Base-by-base conservation (phyloP, 2,888 invertebrate genomes). In the Thera britannica region DNA sequence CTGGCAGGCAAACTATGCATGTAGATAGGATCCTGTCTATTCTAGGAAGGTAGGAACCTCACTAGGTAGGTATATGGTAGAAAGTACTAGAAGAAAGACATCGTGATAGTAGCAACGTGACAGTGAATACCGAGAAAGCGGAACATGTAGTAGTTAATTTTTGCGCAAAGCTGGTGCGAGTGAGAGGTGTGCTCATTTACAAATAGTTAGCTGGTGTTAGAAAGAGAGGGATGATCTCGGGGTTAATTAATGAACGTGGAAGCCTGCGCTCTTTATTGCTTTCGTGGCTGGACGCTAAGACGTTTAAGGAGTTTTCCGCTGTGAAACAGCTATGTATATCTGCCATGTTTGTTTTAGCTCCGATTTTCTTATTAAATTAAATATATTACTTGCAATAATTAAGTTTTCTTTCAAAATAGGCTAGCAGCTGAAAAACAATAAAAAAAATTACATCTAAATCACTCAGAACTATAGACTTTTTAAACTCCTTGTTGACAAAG, bases 231-330 rank as follows among this genome's bases (percentile, higher is more conserved):
- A 67, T 73, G 77, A 79, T 84, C 82, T 79, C 34, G 90, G 90
- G 90, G 93, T 93, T 94, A 94, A 94, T 94, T 94, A 94, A 94
- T 94, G 94, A 94, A 94, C 92, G 94, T 93, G 89, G 93, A 94
- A 93, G 94, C 91, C 90, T 91, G 94, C 92, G 92, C 91, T 93
- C 93, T 93, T 93, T 93, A 93, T 93, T 93, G 92, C 93, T 92
- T 93, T 92, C 90, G 89, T 92, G 89, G 91, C 92, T 91, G 90
- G 91, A 90, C 89, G 91, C 88, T 91, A 89, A 92, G 88, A 82
- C 89, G 89, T 86, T 88, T 89, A 90, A 90, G 89, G 90, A 92
- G 89, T 91, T 92, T 93, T 90, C 91, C 87, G 83, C 81, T 79
- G 83, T 88, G 89, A 88, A 93, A 92, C 81, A 78, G 82, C 83